These are phyloP conservation scores for Crax fasciolata DNA, from an alignment of 2,797 vertebrate genomes.

Conservation along the genomic window DNA sequence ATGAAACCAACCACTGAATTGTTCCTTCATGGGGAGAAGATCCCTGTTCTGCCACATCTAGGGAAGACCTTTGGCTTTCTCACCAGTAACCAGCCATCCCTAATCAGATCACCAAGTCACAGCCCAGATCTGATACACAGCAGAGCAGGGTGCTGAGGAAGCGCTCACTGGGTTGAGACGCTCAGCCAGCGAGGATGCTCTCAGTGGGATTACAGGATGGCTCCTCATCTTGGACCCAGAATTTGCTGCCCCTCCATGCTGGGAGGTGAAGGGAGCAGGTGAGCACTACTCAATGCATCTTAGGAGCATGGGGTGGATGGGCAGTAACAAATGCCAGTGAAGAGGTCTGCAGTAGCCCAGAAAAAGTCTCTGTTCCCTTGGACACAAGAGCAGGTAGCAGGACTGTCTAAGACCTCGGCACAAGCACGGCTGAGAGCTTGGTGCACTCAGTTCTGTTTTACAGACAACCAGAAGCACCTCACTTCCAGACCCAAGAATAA, in stretches of 20 bases:
- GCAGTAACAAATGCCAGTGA: background rate
- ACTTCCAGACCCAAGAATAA: background rate
- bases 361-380: background rate
- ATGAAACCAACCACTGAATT: accelerated
- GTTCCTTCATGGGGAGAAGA: accelerated
- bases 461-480: background rate
- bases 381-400: background rate
- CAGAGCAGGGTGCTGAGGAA: background rate
- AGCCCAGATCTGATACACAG: background rate
- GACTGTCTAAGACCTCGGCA: background rate
- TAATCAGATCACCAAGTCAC: background rate
- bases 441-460: background rate
- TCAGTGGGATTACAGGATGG: background rate
- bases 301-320: background rate
- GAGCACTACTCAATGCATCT: background rate
- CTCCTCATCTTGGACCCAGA: background rate
- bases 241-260: background rate
- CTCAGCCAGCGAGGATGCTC: background rate
- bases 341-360: background rate
- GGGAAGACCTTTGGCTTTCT: background rate
- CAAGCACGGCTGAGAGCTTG: background rate
- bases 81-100: background rate
- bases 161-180: accelerated
- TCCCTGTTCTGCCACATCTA: background rate
- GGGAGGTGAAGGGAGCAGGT: background rate